phyloP scores from a whole-genome alignment of 2,888 invertebrate species.

The Elegia similella region DNA sequence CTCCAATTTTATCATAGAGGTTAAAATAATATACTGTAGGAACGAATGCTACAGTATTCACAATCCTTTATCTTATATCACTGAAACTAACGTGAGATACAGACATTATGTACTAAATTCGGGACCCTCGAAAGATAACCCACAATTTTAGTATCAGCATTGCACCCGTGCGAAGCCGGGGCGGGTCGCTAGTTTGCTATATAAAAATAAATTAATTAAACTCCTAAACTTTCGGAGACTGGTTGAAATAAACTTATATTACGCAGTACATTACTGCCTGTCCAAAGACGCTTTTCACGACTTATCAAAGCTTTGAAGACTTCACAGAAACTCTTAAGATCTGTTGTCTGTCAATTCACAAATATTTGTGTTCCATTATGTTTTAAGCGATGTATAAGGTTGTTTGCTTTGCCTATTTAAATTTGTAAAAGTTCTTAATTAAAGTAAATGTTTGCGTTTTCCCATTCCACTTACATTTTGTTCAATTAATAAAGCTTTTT shows the following conservation, averaged over 20 bases:
- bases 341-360: constrained; percentile 1
- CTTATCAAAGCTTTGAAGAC: not conserved
- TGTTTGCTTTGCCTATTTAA: not conserved
- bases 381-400: not conserved
- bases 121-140: no score
- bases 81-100: no score
- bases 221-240: not conserved
- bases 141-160: no score
- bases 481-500: not conserved
- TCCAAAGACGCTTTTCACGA: not conserved
- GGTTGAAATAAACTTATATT: not conserved
- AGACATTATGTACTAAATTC: no score
- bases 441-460: not conserved
- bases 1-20: no score
- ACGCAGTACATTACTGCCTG: not conserved
- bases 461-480: not conserved
- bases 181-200: no score
- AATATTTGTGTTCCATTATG: constrained; percentile 4
- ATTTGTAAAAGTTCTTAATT: not conserved
- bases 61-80: no score
- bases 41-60: no score
- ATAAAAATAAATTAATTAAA: not conserved
- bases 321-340: no score
- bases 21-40: no score
- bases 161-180: no score